Percentiles rank a stretch among this genome's conserved stretches.
phyloP scores from a whole-genome alignment of 1,140 invertebrate species.

The Coelopa frigida region DNA sequence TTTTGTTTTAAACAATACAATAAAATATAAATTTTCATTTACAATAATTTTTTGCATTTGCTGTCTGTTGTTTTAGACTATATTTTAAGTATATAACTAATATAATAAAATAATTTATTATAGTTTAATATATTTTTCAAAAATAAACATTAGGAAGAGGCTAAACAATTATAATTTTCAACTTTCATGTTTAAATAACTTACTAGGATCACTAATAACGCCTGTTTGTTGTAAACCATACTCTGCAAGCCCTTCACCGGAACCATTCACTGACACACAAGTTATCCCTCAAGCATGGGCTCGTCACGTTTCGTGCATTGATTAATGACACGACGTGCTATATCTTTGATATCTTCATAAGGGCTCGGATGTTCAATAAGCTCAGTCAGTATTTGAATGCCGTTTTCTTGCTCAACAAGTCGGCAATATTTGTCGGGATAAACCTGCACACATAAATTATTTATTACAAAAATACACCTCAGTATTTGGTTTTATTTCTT shows the following conservation, averaged over 20 bases:
- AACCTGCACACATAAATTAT: conserved; percentile 26
- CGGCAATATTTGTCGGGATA: conserved; percentile 80
- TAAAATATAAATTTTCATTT: too few relatives aligned
- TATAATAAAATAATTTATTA: conserved; percentile 7
- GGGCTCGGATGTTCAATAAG: conserved; percentile 56
- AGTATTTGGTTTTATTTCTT: conserved; percentile 12
- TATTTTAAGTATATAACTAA: conserved; percentile 7
- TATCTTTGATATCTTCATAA: conserved; percentile 57
- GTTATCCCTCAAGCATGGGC: conserved; percentile 31
- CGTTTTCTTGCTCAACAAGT: conserved; percentile 78
- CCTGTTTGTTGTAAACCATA: background rate
- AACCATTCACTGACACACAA: too few relatives aligned
- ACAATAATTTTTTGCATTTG: too few relatives aligned
- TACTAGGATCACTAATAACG: background rate
- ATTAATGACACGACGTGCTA: conserved; percentile 58
- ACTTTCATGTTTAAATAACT: too few relatives aligned
- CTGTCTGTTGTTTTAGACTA: conserved; percentile 1
- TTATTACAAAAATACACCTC: too few relatives aligned
- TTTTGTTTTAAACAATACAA: too few relatives aligned
- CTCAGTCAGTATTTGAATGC: conserved; percentile 63
- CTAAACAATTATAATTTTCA: too few relatives aligned
- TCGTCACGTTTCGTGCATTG: conserved; percentile 49
- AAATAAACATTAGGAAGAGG: conserved; percentile 11
- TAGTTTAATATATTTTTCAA: conserved; percentile 7
- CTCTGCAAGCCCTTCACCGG: too few relatives aligned